These are phyloP conservation scores for Cactoblastis cactorum DNA, from an alignment of 2,888 invertebrate genomes.

Conservation along the genomic window DNA sequence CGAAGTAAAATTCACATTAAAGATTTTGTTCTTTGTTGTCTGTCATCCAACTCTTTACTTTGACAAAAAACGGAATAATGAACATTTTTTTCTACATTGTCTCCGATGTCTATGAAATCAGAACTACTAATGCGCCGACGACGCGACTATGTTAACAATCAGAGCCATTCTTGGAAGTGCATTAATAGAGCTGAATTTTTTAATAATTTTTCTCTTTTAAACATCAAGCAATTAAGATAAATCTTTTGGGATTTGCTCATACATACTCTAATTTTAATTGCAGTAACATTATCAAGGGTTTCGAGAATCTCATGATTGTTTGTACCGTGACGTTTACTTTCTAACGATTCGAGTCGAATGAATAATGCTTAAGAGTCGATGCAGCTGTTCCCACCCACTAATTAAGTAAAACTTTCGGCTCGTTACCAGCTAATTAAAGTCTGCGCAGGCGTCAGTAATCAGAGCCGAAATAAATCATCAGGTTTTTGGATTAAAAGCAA, in stretches of 20 bases:
- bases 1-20: constrained; percentile 46
- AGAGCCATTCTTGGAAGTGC: constrained; percentile 56
- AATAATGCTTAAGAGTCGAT: constrained; percentile 49
- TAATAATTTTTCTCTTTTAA: constrained; percentile 46
- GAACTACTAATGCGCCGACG: constrained; percentile 18
- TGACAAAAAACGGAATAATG: constrained; percentile 47
- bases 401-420: constrained; percentile 64
- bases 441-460: constrained; percentile 45
- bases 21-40: constrained; percentile 35
- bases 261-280: constrained; percentile 20
- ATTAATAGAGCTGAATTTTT: constrained; percentile 58
- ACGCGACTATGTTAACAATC: constrained; percentile 23
- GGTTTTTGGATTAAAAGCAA: neutral
- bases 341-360: constrained; percentile 46
- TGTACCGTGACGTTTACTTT: constrained; percentile 47
- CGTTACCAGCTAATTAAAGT: constrained; percentile 64
- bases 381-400: constrained; percentile 55
- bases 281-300: constrained; percentile 13
- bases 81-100: constrained; percentile 39
- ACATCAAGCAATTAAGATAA: constrained; percentile 36
- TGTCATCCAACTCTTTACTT: constrained; percentile 47
- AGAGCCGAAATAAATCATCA: constrained; percentile 48
- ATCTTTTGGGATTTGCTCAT: constrained; percentile 29
- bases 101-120: constrained; percentile 51
- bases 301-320: constrained; percentile 10